Conservation (phyloP, 2,888 invertebrate genomes). For the Encarsia formosa region DNA sequence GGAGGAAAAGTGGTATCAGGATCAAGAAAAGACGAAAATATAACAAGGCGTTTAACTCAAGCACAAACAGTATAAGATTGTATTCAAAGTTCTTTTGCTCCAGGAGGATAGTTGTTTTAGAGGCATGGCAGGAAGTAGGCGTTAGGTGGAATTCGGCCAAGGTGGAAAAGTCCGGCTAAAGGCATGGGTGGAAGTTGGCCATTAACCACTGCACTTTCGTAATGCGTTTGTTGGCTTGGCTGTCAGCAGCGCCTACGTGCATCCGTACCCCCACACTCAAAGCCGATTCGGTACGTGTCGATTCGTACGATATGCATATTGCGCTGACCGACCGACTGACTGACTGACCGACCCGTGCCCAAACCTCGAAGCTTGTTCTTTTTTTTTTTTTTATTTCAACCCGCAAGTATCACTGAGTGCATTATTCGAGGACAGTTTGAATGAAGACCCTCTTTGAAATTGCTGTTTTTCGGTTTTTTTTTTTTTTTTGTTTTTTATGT, state of each 20-base stretch:
- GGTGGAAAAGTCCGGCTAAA: slow-evolving; percentile 43
- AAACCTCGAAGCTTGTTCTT: slow-evolving; percentile 17
- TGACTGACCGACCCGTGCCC: slow-evolving; percentile 7
- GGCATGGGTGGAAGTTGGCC: slow-evolving; percentile 44
- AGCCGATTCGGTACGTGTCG: slow-evolving; percentile 26
- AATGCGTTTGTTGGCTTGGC: slow-evolving; percentile 31
- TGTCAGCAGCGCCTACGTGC: background rate
- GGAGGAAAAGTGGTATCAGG: no score
- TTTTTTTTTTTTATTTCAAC: slow-evolving; percentile 4
- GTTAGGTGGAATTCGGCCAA: slow-evolving; percentile 49
- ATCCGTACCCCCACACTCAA: no score
- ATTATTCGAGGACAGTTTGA: slow-evolving; percentile 15
- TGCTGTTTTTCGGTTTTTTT: slow-evolving; percentile 5
- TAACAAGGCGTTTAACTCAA: slow-evolving; percentile 32
- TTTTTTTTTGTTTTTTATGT: background rate
- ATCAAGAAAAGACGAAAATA: no score
- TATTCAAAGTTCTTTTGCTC: no score
- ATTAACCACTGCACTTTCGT: slow-evolving; percentile 42
- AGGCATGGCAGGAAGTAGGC: slow-evolving; percentile 49
- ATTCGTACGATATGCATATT: slow-evolving; percentile 9
- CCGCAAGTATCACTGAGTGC: slow-evolving; percentile 7
- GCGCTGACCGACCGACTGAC: slow-evolving; percentile 12
- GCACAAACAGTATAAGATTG: slow-evolving; percentile 38
- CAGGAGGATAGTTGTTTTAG: no score
- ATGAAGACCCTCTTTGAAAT: slow-evolving; percentile 12